Evolutionary conservation across 2,797 vertebrate genomes (phyloP).

Genomic region (Sciurus carolinensis): DNA sequence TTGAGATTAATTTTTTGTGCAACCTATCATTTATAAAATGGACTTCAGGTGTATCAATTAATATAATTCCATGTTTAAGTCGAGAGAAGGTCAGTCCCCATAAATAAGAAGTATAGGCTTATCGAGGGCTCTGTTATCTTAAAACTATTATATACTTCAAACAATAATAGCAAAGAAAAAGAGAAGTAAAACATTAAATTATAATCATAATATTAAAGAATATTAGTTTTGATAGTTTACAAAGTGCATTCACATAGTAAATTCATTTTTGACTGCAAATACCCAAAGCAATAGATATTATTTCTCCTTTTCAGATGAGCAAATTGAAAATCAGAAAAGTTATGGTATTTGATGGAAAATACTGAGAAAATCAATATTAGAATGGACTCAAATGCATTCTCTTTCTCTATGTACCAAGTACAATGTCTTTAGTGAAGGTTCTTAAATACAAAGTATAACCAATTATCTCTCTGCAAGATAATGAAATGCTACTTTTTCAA

Average conservation of each 20-base stretch:
- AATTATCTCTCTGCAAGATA: neutral
- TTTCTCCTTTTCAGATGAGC: neutral
- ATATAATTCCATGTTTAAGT: constrained; percentile 46
- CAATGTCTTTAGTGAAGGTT: neutral
- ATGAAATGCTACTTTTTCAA: neutral
- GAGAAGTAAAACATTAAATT: constrained; percentile 27
- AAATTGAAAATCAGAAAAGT: neutral
- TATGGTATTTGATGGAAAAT: neutral
- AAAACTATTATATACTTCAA: constrained; percentile 42
- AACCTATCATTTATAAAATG: constrained; percentile 53
- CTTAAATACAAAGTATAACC: neutral
- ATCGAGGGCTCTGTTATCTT: neutral
- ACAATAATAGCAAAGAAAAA: neutral
- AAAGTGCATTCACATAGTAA: constrained; percentile 41
- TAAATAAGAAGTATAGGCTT: neutral
- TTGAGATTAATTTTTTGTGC: constrained; percentile 57
- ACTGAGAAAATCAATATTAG: neutral
- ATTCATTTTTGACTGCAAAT: constrained; percentile 37
- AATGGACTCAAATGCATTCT: neutral
- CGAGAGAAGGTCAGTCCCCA: constrained; percentile 32
- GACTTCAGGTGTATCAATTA: constrained; percentile 13
- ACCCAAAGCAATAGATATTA: neutral
- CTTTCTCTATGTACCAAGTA: neutral
- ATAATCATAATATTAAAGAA: constrained; percentile 50
- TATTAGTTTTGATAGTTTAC: constrained; percentile 28